Percentiles rank a stretch among this genome's conserved stretches.
Evolutionary conservation across 2,113 vertebrate genomes (phyloP).

Genomic region (Todiramphus saurophagus): DNA sequence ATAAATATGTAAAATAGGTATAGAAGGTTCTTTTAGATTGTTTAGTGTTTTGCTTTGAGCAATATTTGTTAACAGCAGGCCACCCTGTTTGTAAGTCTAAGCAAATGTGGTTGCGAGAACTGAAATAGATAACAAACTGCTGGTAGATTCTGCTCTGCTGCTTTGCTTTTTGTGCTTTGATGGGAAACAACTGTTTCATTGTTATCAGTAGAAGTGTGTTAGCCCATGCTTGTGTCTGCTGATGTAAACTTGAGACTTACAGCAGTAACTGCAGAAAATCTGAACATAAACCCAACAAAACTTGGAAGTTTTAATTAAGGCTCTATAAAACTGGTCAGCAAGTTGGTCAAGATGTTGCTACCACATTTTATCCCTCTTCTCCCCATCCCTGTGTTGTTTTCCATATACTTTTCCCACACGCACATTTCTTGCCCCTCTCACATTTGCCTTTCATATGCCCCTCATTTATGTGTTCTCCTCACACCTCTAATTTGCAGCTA

Average conservation of each 20-base stretch:
- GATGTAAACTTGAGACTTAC: neutral
- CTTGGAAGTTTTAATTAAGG: neutral
- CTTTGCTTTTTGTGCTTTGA: conserved; percentile 32
- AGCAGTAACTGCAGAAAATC: neutral
- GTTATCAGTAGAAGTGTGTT: neutral
- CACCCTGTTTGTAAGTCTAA: neutral
- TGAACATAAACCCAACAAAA: neutral
- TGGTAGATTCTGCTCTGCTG: neutral
- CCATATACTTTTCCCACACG: neutral
- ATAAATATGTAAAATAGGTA: conserved; percentile 46
- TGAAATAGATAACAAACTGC: conserved; percentile 27
- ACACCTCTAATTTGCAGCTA: conserved; percentile 39
- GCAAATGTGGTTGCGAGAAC: neutral
- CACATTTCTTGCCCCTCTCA: neutral
- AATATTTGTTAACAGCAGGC: conserved; percentile 58
- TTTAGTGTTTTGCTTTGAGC: conserved; percentile 16
- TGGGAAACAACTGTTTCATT: neutral
- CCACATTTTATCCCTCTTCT: neutral
- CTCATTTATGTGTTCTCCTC: neutral
- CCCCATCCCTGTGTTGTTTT: neutral
- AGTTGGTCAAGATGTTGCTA: neutral
- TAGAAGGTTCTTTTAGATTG: conserved; percentile 26
- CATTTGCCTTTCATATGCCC: conserved; percentile 36
- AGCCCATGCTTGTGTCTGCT: neutral
- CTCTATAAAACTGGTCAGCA: neutral